Evolutionary conservation across 2,113 vertebrate genomes (phyloP).

Genomic region (Pangasianodon hypophthalmus): DNA sequence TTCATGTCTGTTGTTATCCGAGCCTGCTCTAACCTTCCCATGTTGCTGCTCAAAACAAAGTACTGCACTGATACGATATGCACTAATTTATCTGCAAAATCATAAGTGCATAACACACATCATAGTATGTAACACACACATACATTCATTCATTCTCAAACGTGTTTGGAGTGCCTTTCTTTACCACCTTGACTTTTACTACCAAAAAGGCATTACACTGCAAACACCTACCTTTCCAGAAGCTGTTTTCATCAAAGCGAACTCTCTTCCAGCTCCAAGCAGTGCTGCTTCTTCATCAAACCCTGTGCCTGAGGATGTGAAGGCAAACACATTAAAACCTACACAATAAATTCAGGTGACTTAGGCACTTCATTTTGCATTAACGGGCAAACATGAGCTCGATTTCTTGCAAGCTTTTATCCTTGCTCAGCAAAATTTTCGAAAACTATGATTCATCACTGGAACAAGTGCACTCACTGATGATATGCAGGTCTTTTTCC

Average conservation of each 20-base stretch:
- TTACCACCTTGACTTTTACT: neutral
- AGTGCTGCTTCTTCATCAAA: conserved; percentile 97
- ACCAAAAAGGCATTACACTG: neutral
- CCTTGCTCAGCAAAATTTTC: neutral
- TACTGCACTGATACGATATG: too few species aligned
- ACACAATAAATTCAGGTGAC: neutral
- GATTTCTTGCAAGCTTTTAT: neutral
- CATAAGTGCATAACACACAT: neutral
- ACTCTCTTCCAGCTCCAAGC: conserved; percentile 95
- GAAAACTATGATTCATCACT: neutral
- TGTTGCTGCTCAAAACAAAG: neutral
- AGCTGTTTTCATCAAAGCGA: conserved; percentile 97
- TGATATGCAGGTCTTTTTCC: conserved; percentile 98
- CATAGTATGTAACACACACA: neutral
- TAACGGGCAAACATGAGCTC: neutral
- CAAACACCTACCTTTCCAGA: conserved; percentile 89
- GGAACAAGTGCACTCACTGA: conserved; percentile 80
- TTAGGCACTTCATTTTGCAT: neutral
- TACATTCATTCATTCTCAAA: neutral
- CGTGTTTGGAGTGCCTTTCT: neutral
- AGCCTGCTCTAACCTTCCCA: neutral
- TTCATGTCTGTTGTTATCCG: too few species aligned
- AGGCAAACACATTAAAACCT: conserved; percentile 20
- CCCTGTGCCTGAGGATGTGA: conserved; percentile 83
- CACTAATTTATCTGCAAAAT: neutral